phyloP scores from a whole-genome alignment of 2,888 invertebrate species.

The Tipula confusa region DNA sequence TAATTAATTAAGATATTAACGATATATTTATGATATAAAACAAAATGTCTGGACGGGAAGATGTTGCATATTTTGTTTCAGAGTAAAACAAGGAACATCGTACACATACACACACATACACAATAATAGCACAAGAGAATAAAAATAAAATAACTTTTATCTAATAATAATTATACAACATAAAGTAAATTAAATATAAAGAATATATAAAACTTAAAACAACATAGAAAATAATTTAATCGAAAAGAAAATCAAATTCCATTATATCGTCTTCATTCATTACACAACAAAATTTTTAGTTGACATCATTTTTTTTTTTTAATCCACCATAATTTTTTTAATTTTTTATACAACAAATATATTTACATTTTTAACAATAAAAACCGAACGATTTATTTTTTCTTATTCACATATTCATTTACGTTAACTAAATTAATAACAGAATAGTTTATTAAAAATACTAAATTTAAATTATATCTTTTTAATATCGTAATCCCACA shows the following conservation, averaged over 20 bases:
- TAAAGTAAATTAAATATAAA: background rate
- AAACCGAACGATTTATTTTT: background rate
- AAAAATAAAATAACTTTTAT: background rate
- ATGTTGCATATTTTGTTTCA: background rate
- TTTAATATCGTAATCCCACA: background rate
- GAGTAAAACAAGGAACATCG: background rate
- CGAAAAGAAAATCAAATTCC: background rate
- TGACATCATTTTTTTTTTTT: background rate
- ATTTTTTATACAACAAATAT: background rate
- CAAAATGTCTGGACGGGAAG: background rate
- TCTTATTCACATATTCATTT: background rate
- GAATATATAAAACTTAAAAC: background rate
- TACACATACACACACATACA: background rate
- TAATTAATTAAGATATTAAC: background rate
- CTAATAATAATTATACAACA: background rate
- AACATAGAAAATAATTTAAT: background rate
- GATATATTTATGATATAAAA: background rate
- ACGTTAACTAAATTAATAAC: background rate
- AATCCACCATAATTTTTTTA: background rate
- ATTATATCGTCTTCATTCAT: background rate
- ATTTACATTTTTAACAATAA: background rate
- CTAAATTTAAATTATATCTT: background rate
- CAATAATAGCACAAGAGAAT: background rate
- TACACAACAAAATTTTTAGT: background rate
- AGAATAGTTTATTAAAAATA: background rate